Conservation (phyloP, 2,888 invertebrate species). For the Mythimna vitellina region DNA sequence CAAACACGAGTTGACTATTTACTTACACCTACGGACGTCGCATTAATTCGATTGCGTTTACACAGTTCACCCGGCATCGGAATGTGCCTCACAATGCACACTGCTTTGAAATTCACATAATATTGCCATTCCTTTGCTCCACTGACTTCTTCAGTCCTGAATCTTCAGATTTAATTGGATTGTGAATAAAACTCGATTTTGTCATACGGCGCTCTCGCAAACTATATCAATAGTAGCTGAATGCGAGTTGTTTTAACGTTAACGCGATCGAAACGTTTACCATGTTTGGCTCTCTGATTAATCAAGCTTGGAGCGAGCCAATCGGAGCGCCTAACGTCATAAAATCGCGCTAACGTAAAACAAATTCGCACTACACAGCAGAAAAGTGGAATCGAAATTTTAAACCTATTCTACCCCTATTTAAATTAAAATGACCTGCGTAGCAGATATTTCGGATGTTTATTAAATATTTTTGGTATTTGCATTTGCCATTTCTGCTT, state of each 20-base stretch:
- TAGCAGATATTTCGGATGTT: conserved; percentile 22
- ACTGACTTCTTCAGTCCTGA: neutral
- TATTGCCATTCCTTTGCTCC: conserved; percentile 28
- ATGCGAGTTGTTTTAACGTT: too few relatives aligned
- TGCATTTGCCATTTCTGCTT: conserved; percentile 3
- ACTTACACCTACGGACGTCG: conserved; percentile 20
- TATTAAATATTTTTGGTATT: conserved; percentile 8
- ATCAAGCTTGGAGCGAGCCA: too few relatives aligned
- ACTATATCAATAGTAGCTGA: neutral
- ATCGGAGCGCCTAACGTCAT: too few relatives aligned
- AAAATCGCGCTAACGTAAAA: too few relatives aligned
- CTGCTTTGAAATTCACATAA: conserved; percentile 41
- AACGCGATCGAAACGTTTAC: too few relatives aligned
- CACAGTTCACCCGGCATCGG: conserved; percentile 37
- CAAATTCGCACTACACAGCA: too few relatives aligned
- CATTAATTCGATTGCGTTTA: conserved; percentile 54
- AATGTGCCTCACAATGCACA: conserved; percentile 47
- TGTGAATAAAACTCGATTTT: neutral
- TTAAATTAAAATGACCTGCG: conserved; percentile 19
- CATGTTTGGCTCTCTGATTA: too few relatives aligned
- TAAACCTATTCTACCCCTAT: neutral
- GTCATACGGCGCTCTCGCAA: neutral
- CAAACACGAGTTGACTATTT: conserved; percentile 30
- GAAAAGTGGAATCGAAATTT: neutral
- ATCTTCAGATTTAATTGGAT: conserved; percentile 17